phyloP scores from a whole-genome alignment of 2,113 vertebrate species.

The Zapus hudsonius region DNA sequence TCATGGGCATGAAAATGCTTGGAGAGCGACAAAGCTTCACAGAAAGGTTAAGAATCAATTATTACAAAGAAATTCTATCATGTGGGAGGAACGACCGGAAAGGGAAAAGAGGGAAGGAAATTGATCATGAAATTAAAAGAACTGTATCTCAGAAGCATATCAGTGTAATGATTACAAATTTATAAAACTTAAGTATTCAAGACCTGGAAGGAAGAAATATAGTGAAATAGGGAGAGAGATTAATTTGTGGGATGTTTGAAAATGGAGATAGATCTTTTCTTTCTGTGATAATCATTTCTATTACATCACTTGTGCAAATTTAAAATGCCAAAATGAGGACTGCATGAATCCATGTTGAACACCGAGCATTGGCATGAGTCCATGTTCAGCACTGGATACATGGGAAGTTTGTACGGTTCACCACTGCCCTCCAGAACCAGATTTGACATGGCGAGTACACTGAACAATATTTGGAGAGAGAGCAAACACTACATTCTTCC shows the following conservation, averaged over 20 bases:
- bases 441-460: not conserved
- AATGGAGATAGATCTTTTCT: conserved; percentile 16
- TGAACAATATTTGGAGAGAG: not conserved
- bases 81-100: not conserved
- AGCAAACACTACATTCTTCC: not conserved
- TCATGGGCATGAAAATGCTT: conserved; percentile 51
- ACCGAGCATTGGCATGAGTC: no score
- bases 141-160: conserved; percentile 41
- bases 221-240: not conserved
- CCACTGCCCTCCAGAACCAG: not conserved
- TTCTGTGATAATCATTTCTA: conserved; percentile 7
- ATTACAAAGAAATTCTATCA: conserved; percentile 48
- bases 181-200: conserved; percentile 49
- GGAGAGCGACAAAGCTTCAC: conserved; percentile 27
- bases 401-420: not conserved
- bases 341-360: not conserved
- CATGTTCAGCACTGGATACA: not conserved
- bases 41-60: conserved; percentile 61
- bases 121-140: conserved; percentile 63
- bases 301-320: not conserved
- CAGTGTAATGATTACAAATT: conserved; percentile 55
- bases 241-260: conserved; percentile 39
- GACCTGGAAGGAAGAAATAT: not conserved
- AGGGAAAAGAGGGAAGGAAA: conserved; percentile 47
- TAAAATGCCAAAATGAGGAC: not conserved